Base-by-base conservation (phyloP, 2,888 invertebrate species). In the Villa cingulata region DNA sequence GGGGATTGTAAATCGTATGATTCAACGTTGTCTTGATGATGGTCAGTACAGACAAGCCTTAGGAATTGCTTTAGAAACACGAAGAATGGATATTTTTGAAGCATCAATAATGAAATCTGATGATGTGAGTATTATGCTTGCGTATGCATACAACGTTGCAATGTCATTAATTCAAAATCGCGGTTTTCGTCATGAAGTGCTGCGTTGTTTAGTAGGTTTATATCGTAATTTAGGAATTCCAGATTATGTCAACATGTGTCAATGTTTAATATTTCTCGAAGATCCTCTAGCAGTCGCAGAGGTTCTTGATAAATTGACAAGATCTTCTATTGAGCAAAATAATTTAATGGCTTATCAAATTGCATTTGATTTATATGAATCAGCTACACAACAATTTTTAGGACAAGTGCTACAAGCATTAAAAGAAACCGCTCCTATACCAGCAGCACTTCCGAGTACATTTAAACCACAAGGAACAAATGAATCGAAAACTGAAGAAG, bases 291-390 rank as follows among this genome's bases (percentile, higher is more conserved):
- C 91, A 27, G 94, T 96, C 1, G 94, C 95, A 16, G 86, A 91
- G 68, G 84, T 96, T 51, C 73, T 97, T 9, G 92, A 94, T 61
- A 88, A 86, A 68, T 72, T 97, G 1, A 85, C 88, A 20, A 80
- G 84, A 64, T 87, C 86, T 4, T 68, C 74, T 15, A 57, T 64
- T 1, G 80, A 82, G 60, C 85, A 88, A 53, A 83, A 81, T 54
- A 84, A 86, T 49, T 72, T 97, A 37, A 96, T 97, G 90, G 95
- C 95, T 1, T 98, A 94, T 70, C 98, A 99, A 72, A 95, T 99
- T 59, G 95, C 85, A 0, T 99, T 99, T 72, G 98, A 99, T 74
- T 76, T 99, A 57, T 98, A 98, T 64, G 98, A 99, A 68, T 95
- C 94, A 38, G 98, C 97, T 1, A 96, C 96, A 2, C 98, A 99